Evolutionary conservation across 1,140 invertebrate species (phyloP).

Genomic region (Hesperophylax magnus): DNA sequence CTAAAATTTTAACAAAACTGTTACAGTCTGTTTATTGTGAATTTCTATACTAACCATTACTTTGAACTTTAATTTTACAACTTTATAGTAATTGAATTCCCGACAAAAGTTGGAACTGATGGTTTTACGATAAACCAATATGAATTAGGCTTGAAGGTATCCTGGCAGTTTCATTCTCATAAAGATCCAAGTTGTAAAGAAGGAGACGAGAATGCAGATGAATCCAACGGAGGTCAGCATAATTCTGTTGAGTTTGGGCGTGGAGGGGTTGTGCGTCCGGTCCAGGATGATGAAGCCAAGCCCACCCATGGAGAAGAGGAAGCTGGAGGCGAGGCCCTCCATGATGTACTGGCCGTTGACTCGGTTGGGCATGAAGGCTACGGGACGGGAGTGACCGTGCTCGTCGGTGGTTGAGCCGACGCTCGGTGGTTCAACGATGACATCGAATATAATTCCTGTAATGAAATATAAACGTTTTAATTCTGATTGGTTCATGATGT

Average conservation of each 20-base stretch:
- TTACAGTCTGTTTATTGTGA: too few species aligned
- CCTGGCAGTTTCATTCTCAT: constrained; percentile 99
- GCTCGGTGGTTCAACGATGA: constrained; percentile 98
- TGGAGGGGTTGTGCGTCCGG: constrained; percentile 91
- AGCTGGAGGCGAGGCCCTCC: constrained; percentile 97
- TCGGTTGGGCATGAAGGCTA: constrained; percentile 98
- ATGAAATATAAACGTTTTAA: constrained; percentile 51
- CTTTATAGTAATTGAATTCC: too few species aligned
- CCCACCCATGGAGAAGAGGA: constrained; percentile 95
- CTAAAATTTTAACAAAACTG: too few species aligned
- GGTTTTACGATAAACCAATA: background rate
- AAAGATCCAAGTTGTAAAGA: constrained; percentile 97
- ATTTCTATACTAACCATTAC: too few species aligned
- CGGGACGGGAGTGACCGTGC: constrained; percentile 93
- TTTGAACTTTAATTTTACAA: too few species aligned
- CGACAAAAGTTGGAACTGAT: background rate
- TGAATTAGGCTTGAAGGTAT: constrained; percentile 73
- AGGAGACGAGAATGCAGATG: constrained; percentile 93
- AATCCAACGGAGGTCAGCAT: constrained; percentile 94
- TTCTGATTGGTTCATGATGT: too few species aligned
- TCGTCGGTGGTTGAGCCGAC: constrained; percentile 98
- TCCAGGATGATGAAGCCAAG: constrained; percentile 97
- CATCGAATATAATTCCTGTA: constrained; percentile 97
- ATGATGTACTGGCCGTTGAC: constrained; percentile 99
- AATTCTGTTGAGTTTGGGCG: constrained; percentile 93